phyloP scores from a whole-genome alignment of 2,888 invertebrate genomes.

The Ochlodes sylvanus region DNA sequence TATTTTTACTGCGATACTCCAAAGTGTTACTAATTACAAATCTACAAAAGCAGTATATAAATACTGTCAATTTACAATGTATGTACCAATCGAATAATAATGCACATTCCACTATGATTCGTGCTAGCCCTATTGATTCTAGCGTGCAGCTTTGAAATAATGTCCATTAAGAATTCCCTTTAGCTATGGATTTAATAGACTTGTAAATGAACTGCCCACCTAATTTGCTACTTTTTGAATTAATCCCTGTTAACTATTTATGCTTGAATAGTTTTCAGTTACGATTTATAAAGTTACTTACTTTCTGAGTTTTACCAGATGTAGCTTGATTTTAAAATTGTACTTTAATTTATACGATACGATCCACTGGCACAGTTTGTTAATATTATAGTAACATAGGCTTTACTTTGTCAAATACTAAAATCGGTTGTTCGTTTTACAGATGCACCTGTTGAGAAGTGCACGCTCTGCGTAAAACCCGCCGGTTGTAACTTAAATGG shows the following conservation, averaged over 20 bases:
- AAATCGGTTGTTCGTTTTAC: too few species aligned
- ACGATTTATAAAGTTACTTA: background rate
- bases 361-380: too few species aligned
- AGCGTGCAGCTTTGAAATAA: constrained; percentile 56
- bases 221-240: constrained; percentile 31
- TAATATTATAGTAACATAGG: too few species aligned
- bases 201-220: constrained; percentile 36
- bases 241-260: constrained; percentile 7
- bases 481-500: too few species aligned
- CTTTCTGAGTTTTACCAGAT: background rate
- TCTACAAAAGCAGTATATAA: too few species aligned
- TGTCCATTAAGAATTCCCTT: constrained; percentile 61
- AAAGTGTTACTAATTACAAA: too few species aligned
- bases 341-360: background rate
- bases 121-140: constrained; percentile 48
- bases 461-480: too few species aligned
- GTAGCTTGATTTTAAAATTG: background rate
- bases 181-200: constrained; percentile 40
- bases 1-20: too few species aligned
- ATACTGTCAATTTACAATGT: too few species aligned
- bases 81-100: background rate
- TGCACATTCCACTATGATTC: constrained; percentile 29
- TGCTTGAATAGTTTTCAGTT: constrained; percentile 14
- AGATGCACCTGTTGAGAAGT: too few species aligned
- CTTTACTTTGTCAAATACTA: too few species aligned